Evolutionary conservation across 2,888 invertebrate species (phyloP).

Genomic region (Acanthosoma haemorrhoidale): DNA sequence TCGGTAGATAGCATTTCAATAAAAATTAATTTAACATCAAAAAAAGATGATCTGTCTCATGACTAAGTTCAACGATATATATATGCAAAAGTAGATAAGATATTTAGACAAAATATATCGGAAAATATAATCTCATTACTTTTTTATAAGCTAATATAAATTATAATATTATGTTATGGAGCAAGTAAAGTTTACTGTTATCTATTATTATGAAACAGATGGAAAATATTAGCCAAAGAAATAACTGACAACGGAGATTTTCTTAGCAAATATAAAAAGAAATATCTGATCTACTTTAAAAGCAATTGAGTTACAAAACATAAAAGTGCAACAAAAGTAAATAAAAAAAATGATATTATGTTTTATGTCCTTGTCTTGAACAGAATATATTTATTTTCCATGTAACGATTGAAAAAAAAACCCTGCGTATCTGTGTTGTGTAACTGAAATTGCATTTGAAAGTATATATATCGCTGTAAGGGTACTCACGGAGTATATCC

Average conservation of each 20-base stretch:
- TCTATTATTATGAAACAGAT: too few relatives aligned
- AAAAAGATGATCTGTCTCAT: not conserved
- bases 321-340: not conserved
- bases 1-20: not conserved
- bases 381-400: too few relatives aligned
- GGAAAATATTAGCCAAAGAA: too few relatives aligned
- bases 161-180: too few relatives aligned
- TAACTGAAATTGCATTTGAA: not conserved
- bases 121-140: too few relatives aligned
- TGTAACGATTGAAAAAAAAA: not conserved
- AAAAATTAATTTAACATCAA: not conserved
- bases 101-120: too few relatives aligned
- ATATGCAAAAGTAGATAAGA: not conserved
- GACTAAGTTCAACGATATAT: conserved; percentile 1
- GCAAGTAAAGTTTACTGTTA: too few relatives aligned
- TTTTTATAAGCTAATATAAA: too few relatives aligned
- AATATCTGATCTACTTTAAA: not conserved
- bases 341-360: too few relatives aligned
- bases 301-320: conserved; percentile 9
- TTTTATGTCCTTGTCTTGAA: too few relatives aligned
- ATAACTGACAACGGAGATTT: too few relatives aligned
- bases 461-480: conserved; percentile 22
- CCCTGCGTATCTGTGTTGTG: not conserved
- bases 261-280: too few relatives aligned
- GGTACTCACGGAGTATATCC: conserved; percentile 86